Evolutionary conservation across 2,888 invertebrate species (phyloP).

Genomic region (Molorchus minor): DNA sequence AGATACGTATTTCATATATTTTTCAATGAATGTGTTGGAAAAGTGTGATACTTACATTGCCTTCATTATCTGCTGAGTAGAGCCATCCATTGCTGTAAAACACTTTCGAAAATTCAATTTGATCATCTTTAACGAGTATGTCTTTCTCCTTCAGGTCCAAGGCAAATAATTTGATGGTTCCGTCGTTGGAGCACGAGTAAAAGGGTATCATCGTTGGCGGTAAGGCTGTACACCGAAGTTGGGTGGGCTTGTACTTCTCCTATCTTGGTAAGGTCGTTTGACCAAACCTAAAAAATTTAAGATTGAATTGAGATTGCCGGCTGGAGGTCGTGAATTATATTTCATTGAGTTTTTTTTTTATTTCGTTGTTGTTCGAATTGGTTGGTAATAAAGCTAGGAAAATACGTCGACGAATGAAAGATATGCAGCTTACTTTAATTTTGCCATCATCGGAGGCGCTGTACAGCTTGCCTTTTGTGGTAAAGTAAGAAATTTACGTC

Average conservation of each 20-base stretch:
- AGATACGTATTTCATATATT: background rate
- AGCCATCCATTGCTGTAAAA: conserved; percentile 60
- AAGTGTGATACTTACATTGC: conserved; percentile 65
- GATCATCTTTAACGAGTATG: conserved; percentile 53
- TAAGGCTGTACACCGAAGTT: conserved; percentile 70
- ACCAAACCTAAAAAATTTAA: conserved; percentile 62
- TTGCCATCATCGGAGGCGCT: conserved; percentile 65
- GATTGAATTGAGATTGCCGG: too few relatives aligned
- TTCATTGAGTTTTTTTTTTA: background rate
- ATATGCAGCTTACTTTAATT: conserved; percentile 60
- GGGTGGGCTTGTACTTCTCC: conserved; percentile 67
- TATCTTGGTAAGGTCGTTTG: conserved; percentile 60
- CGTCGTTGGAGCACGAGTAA: conserved; percentile 74
- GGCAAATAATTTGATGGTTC: conserved; percentile 69
- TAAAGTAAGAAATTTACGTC: conserved; percentile 62
- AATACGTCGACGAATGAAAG: background rate
- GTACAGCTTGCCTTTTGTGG: conserved; percentile 62
- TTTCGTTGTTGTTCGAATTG: too few relatives aligned
- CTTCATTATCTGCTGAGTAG: conserved; percentile 71
- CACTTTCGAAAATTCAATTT: conserved; percentile 63
- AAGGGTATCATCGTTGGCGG: conserved; percentile 65
- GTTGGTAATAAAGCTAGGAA: too few relatives aligned
- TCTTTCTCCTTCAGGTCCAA: conserved; percentile 58
- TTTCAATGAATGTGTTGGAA: background rate
- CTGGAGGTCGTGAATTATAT: background rate